Evolutionary conservation across 2,888 invertebrate species (phyloP), one percentile per base, ranked within the genome.

Genomic region (Leptura quadrifasciata): DNA sequence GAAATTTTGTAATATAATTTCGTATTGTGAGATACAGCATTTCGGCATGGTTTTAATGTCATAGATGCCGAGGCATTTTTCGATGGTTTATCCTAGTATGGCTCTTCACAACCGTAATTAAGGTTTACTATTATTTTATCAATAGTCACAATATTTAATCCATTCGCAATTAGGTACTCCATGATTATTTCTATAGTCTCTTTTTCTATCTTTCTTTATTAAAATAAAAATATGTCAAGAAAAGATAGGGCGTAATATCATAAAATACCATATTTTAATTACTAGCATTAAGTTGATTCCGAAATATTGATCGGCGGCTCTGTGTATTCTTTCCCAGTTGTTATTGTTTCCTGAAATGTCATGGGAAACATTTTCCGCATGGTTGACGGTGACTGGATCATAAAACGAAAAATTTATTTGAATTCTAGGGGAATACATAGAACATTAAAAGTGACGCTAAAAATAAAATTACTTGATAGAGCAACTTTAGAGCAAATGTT

Each of bases 341-440:
- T 47, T n/a, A 47, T 47, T 47, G 5, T 47, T 39, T 39, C 3
- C 47, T 47, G 6, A 47, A 47, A 47, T 47, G 47, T 47, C 47
- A 47, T n/a, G 47, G 47, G 47, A 47, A 47, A 47, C 47, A 47
- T 47, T 47, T 47, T 47, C 15, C n/a, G 39, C 47, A n/a, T 47
- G 47, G 47, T n/a, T n/a, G 47, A n/a, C n/a, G 5, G 47, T 4
- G 47, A 15, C 47, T 3, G n/a, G n/a, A 47, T 47, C n/a, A 47
- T 47, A 47, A 47, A 47, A 47, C n/a, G 47, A 5, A 47, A 47
- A 47, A n/a, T 47, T 47, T 47, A 47, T 47, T 17, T 6, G 12
- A 47, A 47, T 47, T 47, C n/a, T 2, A 47, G 47, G 47, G 47
- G 47, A 47, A 47, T 47, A 47, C 47, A 47, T 15, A 47, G 2